Base-by-base conservation (phyloP, 2,797 vertebrate genomes). In the Sardinella longiceps region DNA sequence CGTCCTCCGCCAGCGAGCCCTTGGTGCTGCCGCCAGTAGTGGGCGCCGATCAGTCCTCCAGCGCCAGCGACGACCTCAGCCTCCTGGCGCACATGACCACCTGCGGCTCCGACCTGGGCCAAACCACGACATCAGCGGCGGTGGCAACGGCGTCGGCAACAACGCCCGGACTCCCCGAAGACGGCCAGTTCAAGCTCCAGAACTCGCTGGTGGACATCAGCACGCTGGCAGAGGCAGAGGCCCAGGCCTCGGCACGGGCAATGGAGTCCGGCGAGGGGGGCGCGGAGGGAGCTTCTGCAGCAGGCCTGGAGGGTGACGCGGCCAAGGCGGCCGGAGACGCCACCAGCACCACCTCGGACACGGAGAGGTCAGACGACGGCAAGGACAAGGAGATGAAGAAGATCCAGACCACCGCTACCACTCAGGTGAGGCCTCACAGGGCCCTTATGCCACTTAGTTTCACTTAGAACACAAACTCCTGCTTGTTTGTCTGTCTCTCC, bases 371-470 rank as follows among this genome's bases (percentile, higher is more conserved):
- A 0, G 98, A 99, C 43, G 98, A 99, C 86, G 98, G 98, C 83
- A 98, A 98, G 88, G 98, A 99, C 86, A 99, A 98, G 89, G 98
- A 99, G 91, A 96, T 96, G 85, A 96, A 98, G 92, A 99, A 99
- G 93, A 99, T 99, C 89, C 98, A 99, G 89, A 99, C 98, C 6
- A 99, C 98, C 4, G 94, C 98, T 0, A 99, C 98, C 3, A 99
- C 98, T 60, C 98, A 99, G 95, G 98, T 98, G 91, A 88, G 93
- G 28, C 33, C 4, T n/a, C 51, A 37, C 37, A 25, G n/a, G n/a
- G 20, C 6, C 3, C 80, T 30, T 11, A 15, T 4, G 14, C 0
- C 25, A 63, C n/a, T 11, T 63, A 12, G 60, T 28, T 30, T 20
- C n/a, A 25, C 56, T 2, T 23, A 5, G 2, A 43, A 10, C 11